Conservation (phyloP, 2,797 vertebrate genomes). For the Pangasius sanitwongsei region DNA sequence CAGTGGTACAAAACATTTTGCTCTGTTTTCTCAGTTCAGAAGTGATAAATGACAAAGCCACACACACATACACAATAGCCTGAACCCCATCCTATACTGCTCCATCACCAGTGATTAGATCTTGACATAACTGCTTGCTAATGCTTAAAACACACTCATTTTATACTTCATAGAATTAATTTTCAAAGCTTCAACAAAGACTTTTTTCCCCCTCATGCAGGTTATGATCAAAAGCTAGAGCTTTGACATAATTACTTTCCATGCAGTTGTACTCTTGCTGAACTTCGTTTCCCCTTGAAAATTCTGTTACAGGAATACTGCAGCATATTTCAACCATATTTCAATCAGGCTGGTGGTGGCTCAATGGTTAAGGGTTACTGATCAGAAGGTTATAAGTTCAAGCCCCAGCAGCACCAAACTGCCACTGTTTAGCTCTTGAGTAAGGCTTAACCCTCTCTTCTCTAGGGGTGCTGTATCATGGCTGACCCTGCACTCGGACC, state of each 20-base stretch:
- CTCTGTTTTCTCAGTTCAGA: constrained; percentile 22
- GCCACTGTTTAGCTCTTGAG: too few relatives aligned
- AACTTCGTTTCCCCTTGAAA: neutral
- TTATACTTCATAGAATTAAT: constrained; percentile 11
- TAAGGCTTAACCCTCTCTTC: too few relatives aligned
- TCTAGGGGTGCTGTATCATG: too few relatives aligned
- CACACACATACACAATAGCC: neutral
- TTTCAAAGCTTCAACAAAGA: neutral
- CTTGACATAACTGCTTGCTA: neutral
- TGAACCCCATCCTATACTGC: constrained; percentile 5
- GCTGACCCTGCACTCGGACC: too few relatives aligned
- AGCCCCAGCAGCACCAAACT: too few relatives aligned
- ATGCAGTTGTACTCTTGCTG: neutral
- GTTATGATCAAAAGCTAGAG: neutral
- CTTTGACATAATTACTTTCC: neutral
- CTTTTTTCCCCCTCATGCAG: neutral
- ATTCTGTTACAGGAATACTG: neutral
- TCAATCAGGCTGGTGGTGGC: too few relatives aligned
- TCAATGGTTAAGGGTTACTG: too few relatives aligned
- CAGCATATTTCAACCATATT: neutral
- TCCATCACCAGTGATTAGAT: constrained; percentile 21
- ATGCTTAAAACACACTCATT: constrained; percentile 8
- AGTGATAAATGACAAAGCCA: constrained; percentile 17
- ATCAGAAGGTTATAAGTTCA: too few relatives aligned
- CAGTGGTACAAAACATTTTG: constrained; percentile 26